Evolutionary conservation across 2,888 invertebrate species (phyloP), one percentile per base, ranked within the genome.

Genomic region (Chymomyza procnemis): DNA sequence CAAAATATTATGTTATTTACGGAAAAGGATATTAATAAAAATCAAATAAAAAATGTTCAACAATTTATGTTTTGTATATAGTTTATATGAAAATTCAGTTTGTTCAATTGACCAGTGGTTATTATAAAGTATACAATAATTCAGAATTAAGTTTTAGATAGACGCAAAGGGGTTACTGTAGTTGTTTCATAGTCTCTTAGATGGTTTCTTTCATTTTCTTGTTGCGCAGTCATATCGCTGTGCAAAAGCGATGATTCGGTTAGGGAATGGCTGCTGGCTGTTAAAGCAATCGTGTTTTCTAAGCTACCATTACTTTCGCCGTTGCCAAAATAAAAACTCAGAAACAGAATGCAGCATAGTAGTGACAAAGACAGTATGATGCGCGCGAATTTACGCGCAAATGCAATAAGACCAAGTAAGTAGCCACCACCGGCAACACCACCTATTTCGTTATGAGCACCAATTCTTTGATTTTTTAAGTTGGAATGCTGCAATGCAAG

Each of bases 351-450:
- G 74, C 85, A 79, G 64, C 84, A 84, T 6, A 89, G 75, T 78
- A 89, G 76, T 57, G 82, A 82, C 26, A 89, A 71, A 41, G 89
- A 87, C 30, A 89, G 74, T n/a, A 88, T 74, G 60, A 89, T 75
- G 16, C 89, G 88, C 50, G 87, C 85, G 16, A 89, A 80, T 87
- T 88, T 89, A 66, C 85, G 82, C 59, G 89, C 88, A 67, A 89
- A 87, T 80, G 89, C 89, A 76, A 89, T 85, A 4, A 89, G 80
- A 77, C 88, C 89, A 70, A 88, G 78, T 69, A 89, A 76, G 74
- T 85, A 84, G 62, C 88, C 88, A 70, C 88, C 87, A 55, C 83
- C 86, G 58, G 84, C 79, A 30, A 88, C 89, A 41, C 88, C 88
- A 46, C 88, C 89, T 57, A 77, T 75, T 55, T 71, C 73, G 34